Evolutionary conservation across 2,888 invertebrate genomes (phyloP).

Genomic region (Acrobasis repandana): DNA sequence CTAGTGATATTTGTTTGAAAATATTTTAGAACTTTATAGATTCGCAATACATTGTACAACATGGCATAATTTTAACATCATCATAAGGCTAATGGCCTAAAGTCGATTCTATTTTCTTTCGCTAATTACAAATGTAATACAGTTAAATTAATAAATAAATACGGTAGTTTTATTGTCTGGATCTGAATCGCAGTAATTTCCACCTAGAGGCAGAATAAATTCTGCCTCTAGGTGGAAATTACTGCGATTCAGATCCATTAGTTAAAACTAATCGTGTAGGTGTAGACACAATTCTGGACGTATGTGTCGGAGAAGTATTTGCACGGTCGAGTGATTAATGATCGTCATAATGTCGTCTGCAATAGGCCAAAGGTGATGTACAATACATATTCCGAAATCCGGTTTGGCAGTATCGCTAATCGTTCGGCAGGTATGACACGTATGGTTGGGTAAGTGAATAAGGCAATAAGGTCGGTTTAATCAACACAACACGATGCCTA

Average conservation of each 20-base stretch:
- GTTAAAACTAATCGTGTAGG: neutral
- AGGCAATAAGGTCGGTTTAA: conserved; percentile 80
- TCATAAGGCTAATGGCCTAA: too few relatives aligned
- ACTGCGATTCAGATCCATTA: too few relatives aligned
- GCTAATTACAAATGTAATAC: too few relatives aligned
- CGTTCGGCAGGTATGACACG: conserved; percentile 49
- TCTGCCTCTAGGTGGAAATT: too few relatives aligned
- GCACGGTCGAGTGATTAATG: conserved; percentile 55
- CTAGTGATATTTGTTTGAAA: neutral
- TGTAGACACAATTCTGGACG: conserved; percentile 4
- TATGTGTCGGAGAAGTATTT: conserved; percentile 5
- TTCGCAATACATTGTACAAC: too few relatives aligned
- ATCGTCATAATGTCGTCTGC: conserved; percentile 59
- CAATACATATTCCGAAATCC: conserved; percentile 50
- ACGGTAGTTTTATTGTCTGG: conserved; percentile 31
- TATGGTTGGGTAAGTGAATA: conserved; percentile 66
- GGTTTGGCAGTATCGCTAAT: conserved; percentile 47
- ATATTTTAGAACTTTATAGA: neutral
- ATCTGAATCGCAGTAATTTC: neutral
- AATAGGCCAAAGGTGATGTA: conserved; percentile 45
- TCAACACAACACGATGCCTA: conserved; percentile 79
- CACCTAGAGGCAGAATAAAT: neutral
- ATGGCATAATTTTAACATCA: too few relatives aligned
- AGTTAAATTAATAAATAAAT: conserved; percentile 40
- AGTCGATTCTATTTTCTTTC: too few relatives aligned